A percentile compares a stretch with the other conserved stretches of the same genome.
Evolutionary conservation across 2,113 vertebrate species (phyloP).

Genomic region (Corapipo altera): DNA sequence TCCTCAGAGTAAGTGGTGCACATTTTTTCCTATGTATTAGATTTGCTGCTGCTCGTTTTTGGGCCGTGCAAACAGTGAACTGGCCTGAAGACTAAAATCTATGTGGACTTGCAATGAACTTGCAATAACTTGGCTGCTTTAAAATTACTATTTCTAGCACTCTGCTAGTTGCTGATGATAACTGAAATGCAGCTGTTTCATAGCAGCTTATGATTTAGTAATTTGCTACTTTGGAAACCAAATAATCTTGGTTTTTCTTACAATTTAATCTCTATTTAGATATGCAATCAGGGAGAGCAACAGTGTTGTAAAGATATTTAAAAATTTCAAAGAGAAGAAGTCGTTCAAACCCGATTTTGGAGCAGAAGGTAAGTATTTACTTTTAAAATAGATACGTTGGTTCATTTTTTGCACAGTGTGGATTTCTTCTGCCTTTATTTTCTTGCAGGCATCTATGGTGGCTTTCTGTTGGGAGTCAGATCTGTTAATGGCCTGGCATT

Average conservation of each 20-base stretch:
- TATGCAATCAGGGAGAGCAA: constrained; percentile 97
- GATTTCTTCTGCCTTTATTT: background rate
- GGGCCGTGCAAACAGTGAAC: background rate
- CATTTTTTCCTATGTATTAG: background rate
- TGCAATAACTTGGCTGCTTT: background rate
- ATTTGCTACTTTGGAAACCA: background rate
- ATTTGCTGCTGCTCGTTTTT: background rate
- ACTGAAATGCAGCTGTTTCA: background rate
- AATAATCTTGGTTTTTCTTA: background rate
- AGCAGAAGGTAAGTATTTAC: constrained; percentile 85
- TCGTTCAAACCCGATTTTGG: constrained; percentile 99
- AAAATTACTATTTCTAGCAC: background rate
- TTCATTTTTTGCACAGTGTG: background rate
- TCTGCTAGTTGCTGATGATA: background rate
- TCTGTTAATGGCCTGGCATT: constrained; percentile 96
- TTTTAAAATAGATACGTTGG: background rate
- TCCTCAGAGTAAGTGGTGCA: constrained; percentile 92
- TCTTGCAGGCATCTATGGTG: constrained; percentile 90
- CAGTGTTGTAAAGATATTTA: constrained; percentile 97
- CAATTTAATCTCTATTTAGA: constrained; percentile 58
- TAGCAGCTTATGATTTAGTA: background rate
- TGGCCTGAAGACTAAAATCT: background rate
- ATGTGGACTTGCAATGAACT: background rate
- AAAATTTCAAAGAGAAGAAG: constrained; percentile 99
- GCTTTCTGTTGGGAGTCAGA: constrained; percentile 92